A percentile compares a stretch with the other conserved stretches of the same genome.
phyloP scores from a whole-genome alignment of 2,113 vertebrate genomes.

The Amphiprion ocellaris region DNA sequence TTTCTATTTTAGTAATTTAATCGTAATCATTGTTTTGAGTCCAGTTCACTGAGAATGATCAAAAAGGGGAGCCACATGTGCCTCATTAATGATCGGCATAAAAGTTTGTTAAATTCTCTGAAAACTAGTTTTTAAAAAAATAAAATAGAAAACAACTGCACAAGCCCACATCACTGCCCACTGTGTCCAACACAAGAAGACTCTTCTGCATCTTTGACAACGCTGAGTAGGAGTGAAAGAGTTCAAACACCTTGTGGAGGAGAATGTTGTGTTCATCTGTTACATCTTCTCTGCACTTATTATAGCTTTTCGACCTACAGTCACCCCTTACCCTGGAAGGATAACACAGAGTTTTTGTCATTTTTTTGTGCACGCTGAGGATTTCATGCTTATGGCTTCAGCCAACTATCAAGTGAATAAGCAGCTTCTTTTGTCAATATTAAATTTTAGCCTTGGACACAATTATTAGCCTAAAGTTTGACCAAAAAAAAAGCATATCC shows the following conservation, averaged over 20 bases:
- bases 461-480: neutral
- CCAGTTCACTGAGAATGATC: no score
- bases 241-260: constrained; percentile 57
- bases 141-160: neutral
- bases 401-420: neutral
- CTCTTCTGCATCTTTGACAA: constrained; percentile 42
- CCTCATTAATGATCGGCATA: neutral
- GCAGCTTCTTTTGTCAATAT: neutral
- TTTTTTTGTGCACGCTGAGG: neutral
- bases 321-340: constrained; percentile 19
- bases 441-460: neutral
- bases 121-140: neutral
- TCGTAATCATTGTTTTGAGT: no score
- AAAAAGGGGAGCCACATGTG: neutral
- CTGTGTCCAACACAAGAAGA: constrained; percentile 10
- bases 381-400: neutral
- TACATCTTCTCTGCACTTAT: constrained; percentile 50
- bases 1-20: no score
- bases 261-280: constrained; percentile 52
- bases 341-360: constrained; percentile 11
- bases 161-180: constrained; percentile 30
- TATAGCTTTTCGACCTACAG: constrained; percentile 39
- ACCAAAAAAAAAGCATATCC: neutral
- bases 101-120: neutral
- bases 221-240: constrained; percentile 59